Conservation (phyloP, 1,140 invertebrate genomes). For the Trinorchestia longiramus region DNA sequence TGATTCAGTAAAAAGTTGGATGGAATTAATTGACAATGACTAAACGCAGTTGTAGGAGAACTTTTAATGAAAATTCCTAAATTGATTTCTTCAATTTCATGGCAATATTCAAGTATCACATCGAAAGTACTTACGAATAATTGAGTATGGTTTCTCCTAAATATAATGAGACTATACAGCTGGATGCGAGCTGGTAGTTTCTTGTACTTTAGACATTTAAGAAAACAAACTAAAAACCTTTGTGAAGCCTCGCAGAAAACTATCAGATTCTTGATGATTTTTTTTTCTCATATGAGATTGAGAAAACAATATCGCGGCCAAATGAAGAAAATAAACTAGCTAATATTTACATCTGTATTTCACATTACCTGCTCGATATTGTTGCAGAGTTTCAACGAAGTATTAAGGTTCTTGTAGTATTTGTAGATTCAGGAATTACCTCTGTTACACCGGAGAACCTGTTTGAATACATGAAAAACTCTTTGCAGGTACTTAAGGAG, state of each 20-base stretch:
- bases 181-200: neutral
- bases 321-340: neutral
- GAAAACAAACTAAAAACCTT: neutral
- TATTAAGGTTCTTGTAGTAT: neutral
- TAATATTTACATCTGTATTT: neutral
- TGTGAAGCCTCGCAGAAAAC: neutral
- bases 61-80: neutral
- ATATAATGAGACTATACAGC: neutral
- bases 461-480: neutral
- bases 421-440: neutral
- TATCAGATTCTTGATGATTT: neutral
- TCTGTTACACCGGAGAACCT: neutral
- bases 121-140: neutral
- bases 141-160: neutral
- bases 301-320: neutral
- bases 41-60: neutral
- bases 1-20: no score
- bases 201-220: neutral
- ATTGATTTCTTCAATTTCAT: neutral
- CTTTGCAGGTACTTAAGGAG: neutral
- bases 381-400: neutral
- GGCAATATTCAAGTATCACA: neutral
- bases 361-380: neutral
- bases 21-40: no score
- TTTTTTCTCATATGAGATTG: no score